phyloP scores from a whole-genome alignment of 2,888 invertebrate genomes.

The Griposia aprilina region DNA sequence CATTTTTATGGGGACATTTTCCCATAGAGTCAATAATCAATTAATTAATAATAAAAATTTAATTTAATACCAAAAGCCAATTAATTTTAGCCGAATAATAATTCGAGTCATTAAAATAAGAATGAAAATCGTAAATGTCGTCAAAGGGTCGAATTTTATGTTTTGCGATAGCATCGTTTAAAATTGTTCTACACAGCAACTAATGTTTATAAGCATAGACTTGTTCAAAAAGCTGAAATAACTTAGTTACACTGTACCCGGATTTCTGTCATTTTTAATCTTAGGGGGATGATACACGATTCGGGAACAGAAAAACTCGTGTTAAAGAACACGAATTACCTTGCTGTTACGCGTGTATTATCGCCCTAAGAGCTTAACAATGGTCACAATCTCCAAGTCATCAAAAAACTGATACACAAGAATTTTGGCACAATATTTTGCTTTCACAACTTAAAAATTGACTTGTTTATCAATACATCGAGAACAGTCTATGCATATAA shows the following conservation, averaged over 20 bases:
- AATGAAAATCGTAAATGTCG: constrained; percentile 55
- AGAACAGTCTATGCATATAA: constrained; percentile 58
- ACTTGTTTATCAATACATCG: not conserved
- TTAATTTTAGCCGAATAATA: constrained; percentile 51
- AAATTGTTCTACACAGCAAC: constrained; percentile 36
- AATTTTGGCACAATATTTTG: constrained; percentile 34
- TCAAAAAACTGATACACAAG: constrained; percentile 6
- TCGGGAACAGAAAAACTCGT: not conserved
- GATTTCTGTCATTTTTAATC: not conserved
- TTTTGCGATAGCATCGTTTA: constrained; percentile 33
- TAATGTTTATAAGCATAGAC: constrained; percentile 49
- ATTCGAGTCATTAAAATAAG: constrained; percentile 64
- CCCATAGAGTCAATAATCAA: constrained; percentile 63
- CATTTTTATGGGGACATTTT: constrained; percentile 66
- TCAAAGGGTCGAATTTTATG: constrained; percentile 33
- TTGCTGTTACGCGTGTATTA: not conserved
- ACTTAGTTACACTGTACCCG: constrained; percentile 40
- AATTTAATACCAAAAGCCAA: constrained; percentile 60
- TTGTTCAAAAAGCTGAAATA: constrained; percentile 16
- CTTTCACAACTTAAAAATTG: not conserved
- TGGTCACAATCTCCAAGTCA: constrained; percentile 8
- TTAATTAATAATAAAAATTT: constrained; percentile 41
- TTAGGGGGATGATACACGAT: not conserved
- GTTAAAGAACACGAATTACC: not conserved
- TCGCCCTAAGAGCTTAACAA: not conserved